A percentile compares a stretch with the other conserved stretches of the same genome.
Evolutionary conservation across 2,888 invertebrate species (phyloP).

Genomic region (Drosophila atripex): DNA sequence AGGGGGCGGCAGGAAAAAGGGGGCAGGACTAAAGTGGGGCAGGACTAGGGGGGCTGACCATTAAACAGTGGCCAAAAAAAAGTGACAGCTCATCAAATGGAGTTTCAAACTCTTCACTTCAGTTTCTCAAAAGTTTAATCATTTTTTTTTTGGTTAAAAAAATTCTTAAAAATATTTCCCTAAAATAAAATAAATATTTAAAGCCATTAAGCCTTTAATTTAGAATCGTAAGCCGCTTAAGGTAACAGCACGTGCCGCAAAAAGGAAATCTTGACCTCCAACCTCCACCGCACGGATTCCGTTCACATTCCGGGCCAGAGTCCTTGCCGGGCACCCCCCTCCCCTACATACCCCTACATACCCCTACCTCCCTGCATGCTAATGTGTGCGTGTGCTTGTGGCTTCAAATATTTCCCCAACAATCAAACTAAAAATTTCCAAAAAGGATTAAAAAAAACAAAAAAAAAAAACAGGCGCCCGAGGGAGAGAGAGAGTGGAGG

Average conservation of each 20-base stretch:
- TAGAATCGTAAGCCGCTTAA: slow-evolving; percentile 15
- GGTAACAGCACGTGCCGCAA: slow-evolving; percentile 10
- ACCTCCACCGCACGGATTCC: not conserved
- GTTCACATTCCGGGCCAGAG: slow-evolving; percentile 17
- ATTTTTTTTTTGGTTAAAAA: not conserved
- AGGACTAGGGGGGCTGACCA: no score
- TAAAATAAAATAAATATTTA: no score
- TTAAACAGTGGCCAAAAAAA: not conserved
- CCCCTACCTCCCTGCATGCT: slow-evolving; percentile 27
- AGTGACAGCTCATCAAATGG: not conserved
- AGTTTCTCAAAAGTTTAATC: no score
- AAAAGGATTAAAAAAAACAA: slow-evolving; percentile 66
- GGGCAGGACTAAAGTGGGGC: not conserved
- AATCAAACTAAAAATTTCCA: slow-evolving; percentile 71
- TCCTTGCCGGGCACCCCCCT: no score
- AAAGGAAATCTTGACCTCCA: slow-evolving; percentile 19
- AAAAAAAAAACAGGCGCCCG: slow-evolving; percentile 6
- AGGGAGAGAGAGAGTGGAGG: not conserved
- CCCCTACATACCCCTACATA: no score
- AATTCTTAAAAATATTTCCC: no score
- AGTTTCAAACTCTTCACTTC: no score
- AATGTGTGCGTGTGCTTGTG: slow-evolving; percentile 54
- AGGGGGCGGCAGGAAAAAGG: no score
- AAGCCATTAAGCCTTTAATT: no score
- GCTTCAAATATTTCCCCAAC: slow-evolving; percentile 69